Percentiles rank a stretch among this genome's conserved stretches.
These are phyloP conservation scores for Coptodon bakossiorum DNA, from an alignment of 2,113 vertebrate genomes.

Conservation along the genomic window DNA sequence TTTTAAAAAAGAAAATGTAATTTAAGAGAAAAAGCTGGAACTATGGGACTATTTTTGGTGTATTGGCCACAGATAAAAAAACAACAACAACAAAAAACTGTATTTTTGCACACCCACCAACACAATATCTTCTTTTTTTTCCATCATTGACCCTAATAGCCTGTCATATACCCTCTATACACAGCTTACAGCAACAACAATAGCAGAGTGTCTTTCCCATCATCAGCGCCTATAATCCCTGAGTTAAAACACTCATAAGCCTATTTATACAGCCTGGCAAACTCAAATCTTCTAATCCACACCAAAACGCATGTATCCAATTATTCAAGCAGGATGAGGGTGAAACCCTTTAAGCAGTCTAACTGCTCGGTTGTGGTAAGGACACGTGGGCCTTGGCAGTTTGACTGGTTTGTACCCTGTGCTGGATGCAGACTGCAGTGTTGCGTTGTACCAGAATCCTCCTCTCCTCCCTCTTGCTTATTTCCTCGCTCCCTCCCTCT, in stretches of 20 bases:
- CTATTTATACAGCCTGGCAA: background rate
- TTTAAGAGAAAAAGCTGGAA: background rate
- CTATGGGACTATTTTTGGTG: background rate
- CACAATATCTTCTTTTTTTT: background rate
- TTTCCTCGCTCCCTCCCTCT: slow-evolving; percentile 14
- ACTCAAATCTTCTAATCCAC: slow-evolving; percentile 24
- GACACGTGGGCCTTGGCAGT: background rate
- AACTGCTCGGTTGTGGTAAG: background rate
- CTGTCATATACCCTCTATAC: background rate
- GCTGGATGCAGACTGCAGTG: slow-evolving; percentile 15
- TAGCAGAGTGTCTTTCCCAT: background rate
- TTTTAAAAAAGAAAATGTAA: background rate
- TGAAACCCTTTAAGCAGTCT: background rate
- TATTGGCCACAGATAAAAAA: background rate
- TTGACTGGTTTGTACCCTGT: background rate
- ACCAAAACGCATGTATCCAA: background rate
- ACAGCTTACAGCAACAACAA: background rate
- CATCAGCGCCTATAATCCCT: background rate
- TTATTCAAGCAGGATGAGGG: slow-evolving; percentile 12
- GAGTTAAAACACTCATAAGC: background rate
- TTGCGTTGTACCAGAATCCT: slow-evolving; percentile 32
- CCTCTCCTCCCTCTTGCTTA: background rate
- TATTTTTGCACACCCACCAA: background rate
- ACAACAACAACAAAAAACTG: background rate
- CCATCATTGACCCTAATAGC: background rate